phyloP scores from a whole-genome alignment of 2,888 invertebrate species.

The Melitaea athalia region DNA sequence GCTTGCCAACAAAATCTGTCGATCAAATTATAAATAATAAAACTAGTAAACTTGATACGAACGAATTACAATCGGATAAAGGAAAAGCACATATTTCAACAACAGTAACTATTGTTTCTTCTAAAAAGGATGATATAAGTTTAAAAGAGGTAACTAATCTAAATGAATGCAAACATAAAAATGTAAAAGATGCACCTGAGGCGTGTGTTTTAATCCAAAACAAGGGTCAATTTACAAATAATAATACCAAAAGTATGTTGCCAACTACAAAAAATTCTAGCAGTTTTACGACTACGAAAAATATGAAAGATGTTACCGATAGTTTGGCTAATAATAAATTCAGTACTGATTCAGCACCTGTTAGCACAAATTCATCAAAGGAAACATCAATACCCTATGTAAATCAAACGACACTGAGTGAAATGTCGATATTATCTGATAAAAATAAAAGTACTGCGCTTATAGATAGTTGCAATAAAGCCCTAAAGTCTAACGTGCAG shows the following conservation, averaged over 20 bases:
- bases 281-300: conserved; percentile 10
- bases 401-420: neutral
- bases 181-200: conserved; percentile 11
- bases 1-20: conserved; percentile 3
- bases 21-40: conserved; percentile 12
- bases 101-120: conserved; percentile 7
- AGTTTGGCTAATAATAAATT: conserved; percentile 2
- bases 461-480: neutral
- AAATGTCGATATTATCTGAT: neutral
- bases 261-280: neutral
- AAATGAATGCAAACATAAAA: conserved; percentile 12
- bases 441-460: neutral
- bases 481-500: neutral
- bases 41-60: conserved; percentile 21
- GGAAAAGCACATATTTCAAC: conserved; percentile 9
- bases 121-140: conserved; percentile 17
- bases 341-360: conserved; percentile 3
- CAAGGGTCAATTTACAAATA: conserved; percentile 15
- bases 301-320: conserved; percentile 1
- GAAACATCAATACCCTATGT: neutral
- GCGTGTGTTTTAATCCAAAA: conserved; percentile 4
- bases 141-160: conserved; percentile 3
- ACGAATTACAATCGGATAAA: conserved; percentile 3
- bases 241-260: neutral
- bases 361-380: neutral